Evolutionary conservation across 2,888 invertebrate genomes (phyloP).

Genomic region (Cataglyphis albicans): DNA sequence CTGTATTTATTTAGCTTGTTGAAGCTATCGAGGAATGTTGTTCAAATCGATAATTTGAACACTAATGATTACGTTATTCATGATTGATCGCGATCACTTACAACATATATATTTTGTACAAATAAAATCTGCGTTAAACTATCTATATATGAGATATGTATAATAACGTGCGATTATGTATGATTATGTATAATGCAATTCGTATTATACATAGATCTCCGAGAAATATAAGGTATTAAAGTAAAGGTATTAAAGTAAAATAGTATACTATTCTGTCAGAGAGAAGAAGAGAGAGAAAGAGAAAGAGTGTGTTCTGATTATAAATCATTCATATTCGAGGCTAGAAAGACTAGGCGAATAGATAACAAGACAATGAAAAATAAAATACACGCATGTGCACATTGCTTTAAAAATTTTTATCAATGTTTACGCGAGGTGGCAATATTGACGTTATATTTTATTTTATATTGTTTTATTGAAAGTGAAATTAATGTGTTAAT

Average conservation of each 20-base stretch:
- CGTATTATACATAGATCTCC: slow-evolving; percentile 11
- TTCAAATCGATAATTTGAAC: slow-evolving; percentile 31
- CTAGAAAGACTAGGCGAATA: background rate
- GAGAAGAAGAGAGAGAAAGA: background rate
- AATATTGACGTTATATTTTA: slow-evolving; percentile 74
- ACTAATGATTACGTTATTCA: slow-evolving; percentile 35
- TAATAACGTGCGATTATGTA: slow-evolving; percentile 30
- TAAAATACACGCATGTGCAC: slow-evolving; percentile 55
- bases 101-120: slow-evolving; percentile 40
- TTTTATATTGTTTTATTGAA: slow-evolving; percentile 70
- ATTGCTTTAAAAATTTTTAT: slow-evolving; percentile 9
- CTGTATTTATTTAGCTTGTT: slow-evolving; percentile 18
- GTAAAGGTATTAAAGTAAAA: slow-evolving; percentile 6
- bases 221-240: slow-evolving; percentile 32
- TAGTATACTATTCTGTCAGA: slow-evolving; percentile 13
- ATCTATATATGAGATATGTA: slow-evolving; percentile 34
- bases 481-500: slow-evolving; percentile 27
- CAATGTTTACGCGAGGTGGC: slow-evolving; percentile 20
- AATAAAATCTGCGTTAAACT: slow-evolving; percentile 35
- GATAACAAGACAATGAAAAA: slow-evolving; percentile 40
- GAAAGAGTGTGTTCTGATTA: background rate
- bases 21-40: slow-evolving; percentile 38
- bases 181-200: background rate
- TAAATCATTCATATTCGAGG: slow-evolving; percentile 26
- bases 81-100: slow-evolving; percentile 29